A percentile compares a stretch with the other conserved stretches of the same genome.
These are phyloP conservation scores for Hydrocynus forskahlii DNA, from an alignment of 2,797 vertebrate species.

Conservation along the genomic window DNA sequence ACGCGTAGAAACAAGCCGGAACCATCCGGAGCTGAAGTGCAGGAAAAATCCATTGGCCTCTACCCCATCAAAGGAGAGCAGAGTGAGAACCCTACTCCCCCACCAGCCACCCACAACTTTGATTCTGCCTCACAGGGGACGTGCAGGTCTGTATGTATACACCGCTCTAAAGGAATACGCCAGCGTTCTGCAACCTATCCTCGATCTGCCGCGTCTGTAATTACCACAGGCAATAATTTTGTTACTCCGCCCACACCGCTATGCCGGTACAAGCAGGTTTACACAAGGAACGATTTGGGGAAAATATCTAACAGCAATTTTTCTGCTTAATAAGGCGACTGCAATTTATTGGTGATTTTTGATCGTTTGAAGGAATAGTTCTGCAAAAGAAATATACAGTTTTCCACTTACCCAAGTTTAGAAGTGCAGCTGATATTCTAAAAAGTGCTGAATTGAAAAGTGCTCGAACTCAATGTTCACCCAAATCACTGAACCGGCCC, in stretches of 20 bases:
- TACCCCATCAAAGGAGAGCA: conserved; percentile 32
- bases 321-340: no score
- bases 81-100: conserved; percentile 25
- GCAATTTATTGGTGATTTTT: no score
- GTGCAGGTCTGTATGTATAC: conserved; percentile 37
- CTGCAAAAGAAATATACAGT: no score
- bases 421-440: no score
- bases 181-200: neutral
- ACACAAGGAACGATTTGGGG: neutral
- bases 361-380: no score
- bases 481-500: no score
- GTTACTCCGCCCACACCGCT: neutral
- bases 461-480: no score
- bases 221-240: neutral
- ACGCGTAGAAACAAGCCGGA: conserved; percentile 50
- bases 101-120: conserved; percentile 39
- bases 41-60: conserved; percentile 47
- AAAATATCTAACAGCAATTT: no score
- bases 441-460: no score
- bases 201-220: neutral
- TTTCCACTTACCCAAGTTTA: no score
- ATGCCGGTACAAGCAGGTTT: neutral
- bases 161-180: conserved; percentile 9
- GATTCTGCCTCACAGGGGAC: conserved; percentile 33
- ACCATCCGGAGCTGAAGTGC: conserved; percentile 43